A percentile compares a stretch with the other conserved stretches of the same genome.
Evolutionary conservation across 2,888 invertebrate genomes (phyloP).

Genomic region (Lepidochitona cinerea): DNA sequence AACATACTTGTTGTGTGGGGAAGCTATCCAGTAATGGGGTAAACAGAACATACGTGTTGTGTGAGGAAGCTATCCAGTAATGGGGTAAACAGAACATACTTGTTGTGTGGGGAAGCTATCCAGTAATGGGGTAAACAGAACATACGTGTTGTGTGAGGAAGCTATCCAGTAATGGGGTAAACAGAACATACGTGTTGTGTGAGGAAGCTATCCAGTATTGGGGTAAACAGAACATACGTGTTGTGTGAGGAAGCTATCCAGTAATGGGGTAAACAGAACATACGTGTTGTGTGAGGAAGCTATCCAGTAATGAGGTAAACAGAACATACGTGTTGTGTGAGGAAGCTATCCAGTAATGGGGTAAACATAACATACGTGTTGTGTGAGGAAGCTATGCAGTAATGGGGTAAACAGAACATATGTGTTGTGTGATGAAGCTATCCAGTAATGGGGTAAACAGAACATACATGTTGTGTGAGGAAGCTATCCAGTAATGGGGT

Average conservation of each 20-base stretch:
- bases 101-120: too few relatives aligned
- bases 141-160: neutral
- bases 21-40: too few relatives aligned
- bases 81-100: too few relatives aligned
- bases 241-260: neutral
- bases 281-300: neutral
- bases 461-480: constrained; percentile 73
- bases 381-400: constrained; percentile 97
- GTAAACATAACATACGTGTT: constrained; percentile 82
- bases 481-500: neutral
- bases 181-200: neutral
- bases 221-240: neutral
- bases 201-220: neutral
- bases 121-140: too few relatives aligned
- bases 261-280: neutral
- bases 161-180: neutral
- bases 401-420: constrained; percentile 88
- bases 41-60: too few relatives aligned
- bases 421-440: constrained; percentile 97
- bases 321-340: constrained; percentile 73
- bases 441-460: constrained; percentile 95
- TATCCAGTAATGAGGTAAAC: neutral
- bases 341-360: neutral
- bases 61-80: too few relatives aligned
- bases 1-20: too few relatives aligned